A percentile compares a stretch with the other conserved stretches of the same genome.
Evolutionary conservation across 2,888 invertebrate species (phyloP).

Genomic region (Drosophila affinis): DNA sequence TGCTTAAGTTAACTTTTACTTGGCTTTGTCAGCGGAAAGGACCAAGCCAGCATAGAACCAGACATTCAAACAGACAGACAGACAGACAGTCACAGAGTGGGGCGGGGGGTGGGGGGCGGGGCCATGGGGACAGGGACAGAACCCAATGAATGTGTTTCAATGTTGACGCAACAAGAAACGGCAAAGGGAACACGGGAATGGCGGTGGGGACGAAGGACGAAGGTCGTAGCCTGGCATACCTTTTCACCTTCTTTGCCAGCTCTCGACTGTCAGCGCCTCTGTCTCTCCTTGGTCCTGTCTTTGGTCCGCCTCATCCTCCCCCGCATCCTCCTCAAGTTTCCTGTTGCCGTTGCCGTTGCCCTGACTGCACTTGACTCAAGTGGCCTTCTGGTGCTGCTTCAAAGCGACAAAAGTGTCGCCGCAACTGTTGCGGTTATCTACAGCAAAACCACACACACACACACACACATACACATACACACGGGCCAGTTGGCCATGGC

Average conservation of each 20-base stretch:
- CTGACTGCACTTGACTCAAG: conserved; percentile 69
- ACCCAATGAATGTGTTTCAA: conserved; percentile 48
- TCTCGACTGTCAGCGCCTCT: conserved; percentile 17
- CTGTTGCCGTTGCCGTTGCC: conserved; percentile 41
- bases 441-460: conserved; percentile 41
- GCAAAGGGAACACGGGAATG: conserved; percentile 1
- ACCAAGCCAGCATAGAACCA: conserved; percentile 11
- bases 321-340: background rate
- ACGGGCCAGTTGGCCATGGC: background rate
- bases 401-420: conserved; percentile 72
- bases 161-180: conserved; percentile 60
- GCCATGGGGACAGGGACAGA: background rate
- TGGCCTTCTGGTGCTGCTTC: conserved; percentile 56
- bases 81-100: background rate
- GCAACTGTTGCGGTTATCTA: conserved; percentile 69
- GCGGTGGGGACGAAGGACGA: background rate
- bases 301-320: conserved; percentile 8
- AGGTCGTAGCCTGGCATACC: conserved; percentile 43
- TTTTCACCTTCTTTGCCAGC: conserved; percentile 31
- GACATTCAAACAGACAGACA: background rate
- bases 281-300: background rate
- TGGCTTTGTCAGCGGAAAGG: conserved; percentile 50
- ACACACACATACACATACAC: conserved; percentile 12
- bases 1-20: conserved; percentile 78
- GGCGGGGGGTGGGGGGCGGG: background rate